A percentile compares a stretch with the other conserved stretches of the same genome.
These are phyloP conservation scores for Lepidotrigona ventralis DNA, from an alignment of 1,140 invertebrate genomes.

Conservation along the genomic window DNA sequence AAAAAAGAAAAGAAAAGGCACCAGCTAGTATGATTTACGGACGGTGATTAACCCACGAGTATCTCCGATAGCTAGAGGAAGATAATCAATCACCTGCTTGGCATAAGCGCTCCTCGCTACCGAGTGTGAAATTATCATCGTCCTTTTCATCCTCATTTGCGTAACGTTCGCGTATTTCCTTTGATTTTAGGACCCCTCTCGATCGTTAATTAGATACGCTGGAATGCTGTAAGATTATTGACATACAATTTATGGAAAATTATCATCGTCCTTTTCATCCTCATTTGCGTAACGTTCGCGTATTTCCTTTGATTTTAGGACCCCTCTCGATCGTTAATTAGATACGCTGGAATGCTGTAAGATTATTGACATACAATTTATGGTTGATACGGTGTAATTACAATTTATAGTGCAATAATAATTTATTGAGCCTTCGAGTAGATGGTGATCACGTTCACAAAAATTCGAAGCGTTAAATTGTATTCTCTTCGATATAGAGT, in stretches of 20 bases:
- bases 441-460: too few species aligned
- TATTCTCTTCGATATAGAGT: too few species aligned
- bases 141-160: background rate
- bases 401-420: too few species aligned
- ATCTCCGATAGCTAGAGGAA: conserved; percentile 2
- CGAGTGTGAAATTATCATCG: background rate
- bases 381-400: too few species aligned
- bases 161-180: background rate
- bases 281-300: background rate
- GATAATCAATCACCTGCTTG: conserved; percentile 26
- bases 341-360: too few species aligned
- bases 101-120: background rate
- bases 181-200: background rate
- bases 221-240: too few species aligned
- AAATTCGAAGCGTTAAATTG: too few species aligned
- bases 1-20: background rate
- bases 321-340: too few species aligned
- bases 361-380: too few species aligned
- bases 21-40: conserved; percentile 21
- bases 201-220: too few species aligned
- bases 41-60: conserved; percentile 29
- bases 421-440: too few species aligned
- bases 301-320: background rate
- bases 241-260: background rate
- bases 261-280: background rate